phyloP scores from a whole-genome alignment of 2,888 invertebrate species.

The Lampropteryx suffumata region DNA sequence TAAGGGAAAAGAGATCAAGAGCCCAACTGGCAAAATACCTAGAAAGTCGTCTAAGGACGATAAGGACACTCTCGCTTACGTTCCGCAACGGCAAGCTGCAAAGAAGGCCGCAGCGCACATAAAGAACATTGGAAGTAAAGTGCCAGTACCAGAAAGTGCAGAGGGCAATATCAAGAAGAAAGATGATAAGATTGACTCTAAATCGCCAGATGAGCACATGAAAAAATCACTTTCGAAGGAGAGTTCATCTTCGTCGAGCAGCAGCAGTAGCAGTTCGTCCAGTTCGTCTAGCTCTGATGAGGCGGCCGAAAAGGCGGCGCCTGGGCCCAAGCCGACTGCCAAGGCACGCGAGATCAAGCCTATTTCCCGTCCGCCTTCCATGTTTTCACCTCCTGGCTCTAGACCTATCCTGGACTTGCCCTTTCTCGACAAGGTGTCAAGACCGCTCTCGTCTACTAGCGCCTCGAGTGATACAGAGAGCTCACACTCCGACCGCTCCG shows the following conservation, averaged over 20 bases:
- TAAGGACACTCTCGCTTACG: conserved; percentile 89
- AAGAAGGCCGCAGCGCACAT: conserved; percentile 96
- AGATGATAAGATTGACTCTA: conserved; percentile 49
- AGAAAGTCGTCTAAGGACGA: conserved; percentile 83
- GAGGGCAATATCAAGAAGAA: conserved; percentile 70
- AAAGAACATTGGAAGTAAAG: conserved; percentile 86
- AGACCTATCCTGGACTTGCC: conserved; percentile 86
- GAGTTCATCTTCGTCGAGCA: conserved; percentile 80
- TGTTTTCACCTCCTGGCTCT: conserved; percentile 74
- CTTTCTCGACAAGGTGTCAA: conserved; percentile 91
- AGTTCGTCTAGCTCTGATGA: conserved; percentile 84
- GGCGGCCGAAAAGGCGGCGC: conserved; percentile 65
- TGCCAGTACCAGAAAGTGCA: conserved; percentile 63
- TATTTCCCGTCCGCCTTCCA: conserved; percentile 56
- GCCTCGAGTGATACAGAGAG: conserved; percentile 85
- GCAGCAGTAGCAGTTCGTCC: conserved; percentile 73
- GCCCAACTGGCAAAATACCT: conserved; percentile 66
- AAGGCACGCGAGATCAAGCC: conserved; percentile 75
- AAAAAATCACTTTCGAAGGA: conserved; percentile 59
- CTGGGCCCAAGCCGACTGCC: conserved; percentile 64
- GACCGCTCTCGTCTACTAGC: conserved; percentile 85
- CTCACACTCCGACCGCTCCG: conserved; percentile 65
- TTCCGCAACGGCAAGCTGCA: conserved; percentile 94
- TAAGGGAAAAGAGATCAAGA: conserved; percentile 75
- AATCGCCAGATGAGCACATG: conserved; percentile 68